These are phyloP conservation scores for Druon quercuslanigerum DNA, from an alignment of 1,140 invertebrate species.

Conservation along the genomic window DNA sequence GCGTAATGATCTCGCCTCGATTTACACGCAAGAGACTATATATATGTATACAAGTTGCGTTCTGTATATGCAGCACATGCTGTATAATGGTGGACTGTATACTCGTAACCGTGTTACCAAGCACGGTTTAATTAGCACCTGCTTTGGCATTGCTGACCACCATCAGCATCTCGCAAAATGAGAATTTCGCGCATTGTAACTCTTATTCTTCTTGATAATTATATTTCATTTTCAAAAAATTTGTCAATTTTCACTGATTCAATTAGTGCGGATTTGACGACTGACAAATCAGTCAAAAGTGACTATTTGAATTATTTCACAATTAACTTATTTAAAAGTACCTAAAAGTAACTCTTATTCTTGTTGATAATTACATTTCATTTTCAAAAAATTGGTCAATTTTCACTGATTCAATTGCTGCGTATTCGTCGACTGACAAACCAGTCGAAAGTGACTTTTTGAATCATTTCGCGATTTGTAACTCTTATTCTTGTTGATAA, in stretches of 20 bases:
- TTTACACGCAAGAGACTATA: conserved; percentile 49
- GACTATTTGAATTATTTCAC: too few species aligned
- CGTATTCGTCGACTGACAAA: too few species aligned
- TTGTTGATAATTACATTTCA: neutral
- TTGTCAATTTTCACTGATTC: too few species aligned
- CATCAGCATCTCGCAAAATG: conserved; percentile 54
- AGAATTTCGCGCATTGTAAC: conserved; percentile 45
- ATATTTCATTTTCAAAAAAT: neutral
- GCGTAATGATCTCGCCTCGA: conserved; percentile 57
- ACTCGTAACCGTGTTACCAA: conserved; percentile 38
- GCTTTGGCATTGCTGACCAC: conserved; percentile 52
- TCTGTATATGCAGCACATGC: conserved; percentile 15
- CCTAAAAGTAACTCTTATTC: conserved; percentile 8
- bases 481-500: neutral
- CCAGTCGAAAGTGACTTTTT: too few species aligned
- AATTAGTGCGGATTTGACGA: too few species aligned
- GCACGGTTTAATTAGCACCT: conserved; percentile 62
- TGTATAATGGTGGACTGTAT: neutral
- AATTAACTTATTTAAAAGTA: too few species aligned
- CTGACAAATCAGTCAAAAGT: too few species aligned
- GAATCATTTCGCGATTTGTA: conserved; percentile 45
- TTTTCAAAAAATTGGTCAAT: too few species aligned
- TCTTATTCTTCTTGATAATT: neutral
- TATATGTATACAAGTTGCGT: conserved; percentile 11
- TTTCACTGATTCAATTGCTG: too few species aligned